Evolutionary conservation across 2,113 vertebrate species (phyloP).

Genomic region (Chelonoidis abingdonii): DNA sequence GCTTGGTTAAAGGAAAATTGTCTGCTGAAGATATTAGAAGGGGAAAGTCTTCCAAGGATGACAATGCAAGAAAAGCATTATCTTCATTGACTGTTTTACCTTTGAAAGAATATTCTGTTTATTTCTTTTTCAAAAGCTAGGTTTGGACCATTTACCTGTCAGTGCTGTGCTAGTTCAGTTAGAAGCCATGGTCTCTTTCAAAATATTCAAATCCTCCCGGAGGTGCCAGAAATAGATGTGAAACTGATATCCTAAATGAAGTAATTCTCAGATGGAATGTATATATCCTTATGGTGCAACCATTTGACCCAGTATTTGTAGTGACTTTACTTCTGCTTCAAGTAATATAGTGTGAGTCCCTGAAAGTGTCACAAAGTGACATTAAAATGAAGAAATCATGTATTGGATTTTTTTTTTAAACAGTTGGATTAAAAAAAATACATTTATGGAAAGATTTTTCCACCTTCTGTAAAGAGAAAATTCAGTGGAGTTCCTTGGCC

Average conservation of each 20-base stretch:
- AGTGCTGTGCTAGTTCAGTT: background rate
- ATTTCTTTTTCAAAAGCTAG: conserved; percentile 36
- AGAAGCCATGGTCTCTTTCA: background rate
- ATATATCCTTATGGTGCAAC: background rate
- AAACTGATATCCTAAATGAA: background rate
- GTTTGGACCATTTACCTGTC: background rate
- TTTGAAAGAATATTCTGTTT: conserved; percentile 47
- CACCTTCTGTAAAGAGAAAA: background rate
- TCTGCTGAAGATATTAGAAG: conserved; percentile 51
- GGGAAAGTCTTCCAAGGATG: conserved; percentile 69
- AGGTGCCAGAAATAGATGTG: background rate
- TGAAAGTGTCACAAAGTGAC: background rate
- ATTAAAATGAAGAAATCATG: conserved; percentile 37
- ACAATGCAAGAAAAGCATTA: conserved; percentile 70
- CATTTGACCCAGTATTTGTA: background rate
- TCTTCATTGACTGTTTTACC: conserved; percentile 57
- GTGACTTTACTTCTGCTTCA: background rate
- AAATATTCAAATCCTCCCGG: conserved; percentile 19
- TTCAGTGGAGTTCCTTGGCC: background rate
- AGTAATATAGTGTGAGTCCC: background rate
- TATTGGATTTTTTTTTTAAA: conserved; percentile 10
- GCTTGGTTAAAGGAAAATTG: conserved; percentile 52
- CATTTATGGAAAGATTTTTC: conserved; percentile 39
- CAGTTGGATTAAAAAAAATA: background rate
- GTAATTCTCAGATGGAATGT: conserved; percentile 5